Evolutionary conservation across 1,140 invertebrate genomes (phyloP), one percentile per base, ranked within the genome.

Genomic region (Drosophila willistoni): DNA sequence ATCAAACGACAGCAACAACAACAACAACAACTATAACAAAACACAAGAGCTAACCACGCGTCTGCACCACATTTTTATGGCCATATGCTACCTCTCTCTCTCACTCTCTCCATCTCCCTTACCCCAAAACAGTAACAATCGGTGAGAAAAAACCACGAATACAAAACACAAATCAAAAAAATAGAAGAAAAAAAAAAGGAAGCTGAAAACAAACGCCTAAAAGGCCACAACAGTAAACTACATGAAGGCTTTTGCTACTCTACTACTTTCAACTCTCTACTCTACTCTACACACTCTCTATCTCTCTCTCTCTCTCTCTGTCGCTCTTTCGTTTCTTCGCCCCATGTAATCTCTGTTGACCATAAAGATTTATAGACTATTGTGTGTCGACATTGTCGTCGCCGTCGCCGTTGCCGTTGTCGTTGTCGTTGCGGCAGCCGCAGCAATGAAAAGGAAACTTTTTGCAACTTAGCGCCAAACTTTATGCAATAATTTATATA

Each of bases 401-500:
- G 44, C 12, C 61, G 64, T 41, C 41, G 51, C 60, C 68, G 14
- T 29, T 29, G 29, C 29, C 29, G 29, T 29, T 29, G 68, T 60
- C 62, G 68, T 7, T 42, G 68, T 59, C 62, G 68, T 73, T 41
- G 70, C 44, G 44, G 44, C 44, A 51, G 44, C 44, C 44, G 44
- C 44, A 51, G 44, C 44, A 87, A 89, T 87, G 84, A 87, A 87
- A 85, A 87, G 84, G 80, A 87, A 89, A 89, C 84, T 89, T 89
- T 89, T 90, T 90, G 89, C 89, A 90, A 90, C 89, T 90, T 90
- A 89, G 89, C 87, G 87, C 83, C 81, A 89, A 90, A 90, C 80
- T 90, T 90, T 90, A 89, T 90, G 89, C 89, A 90, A 90, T 90
- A 90, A 90, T 90, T 90, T 90, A 90, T 90, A 90, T 82, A 90